Base-by-base conservation (phyloP, 1,140 invertebrate species). In the Hetaerina americana region DNA sequence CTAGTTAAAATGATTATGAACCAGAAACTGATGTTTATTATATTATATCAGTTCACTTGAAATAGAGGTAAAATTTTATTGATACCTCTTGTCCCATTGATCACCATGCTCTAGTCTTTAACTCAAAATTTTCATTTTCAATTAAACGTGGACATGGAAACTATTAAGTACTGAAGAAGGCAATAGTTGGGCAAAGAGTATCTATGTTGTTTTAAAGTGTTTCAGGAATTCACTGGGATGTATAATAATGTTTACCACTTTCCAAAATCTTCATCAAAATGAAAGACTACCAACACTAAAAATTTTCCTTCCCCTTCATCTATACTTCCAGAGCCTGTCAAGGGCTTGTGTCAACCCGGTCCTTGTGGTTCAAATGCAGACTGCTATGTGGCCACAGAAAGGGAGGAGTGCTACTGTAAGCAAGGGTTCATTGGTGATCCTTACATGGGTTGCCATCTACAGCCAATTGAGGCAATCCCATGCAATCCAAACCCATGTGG, bases 401-500 rank as follows among this genome's bases (percentile, higher is more conserved):
- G 87, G 75, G 85, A 89, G 76, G 87, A 89, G 80, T 95, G 93
- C 76, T 90, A 86, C 74, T 95, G 93, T 76, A 84, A 87, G 75
- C 81, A 86, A 2, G 90, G 91, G 69, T 91, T 86, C 77, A 82
- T 86, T 26, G 90, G 91, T 24, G 89, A 93, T 81, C 88, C 92
- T 0, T 92, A 92, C 73, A 82, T 85, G 69, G 86, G 84, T 15
- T 95, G 93, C 77, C 82, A 85, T 70, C 80, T 84, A 49, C 85
- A 87, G 80, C 86, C 85, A 28, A 78, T 79, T 26, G 40, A n/a
- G 22, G 22, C 15, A 10, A 88, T 84, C 77, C 85, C 88, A 10
- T 92, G 91, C 77, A 79, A 83, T 73, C 90, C 90, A 27, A 92
- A 88, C 79, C 90, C 92, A 15, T 94, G 92, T 79, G 92, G 91